Evolutionary conservation across 2,113 vertebrate genomes (phyloP).

Genomic region (Helogale parvula): DNA sequence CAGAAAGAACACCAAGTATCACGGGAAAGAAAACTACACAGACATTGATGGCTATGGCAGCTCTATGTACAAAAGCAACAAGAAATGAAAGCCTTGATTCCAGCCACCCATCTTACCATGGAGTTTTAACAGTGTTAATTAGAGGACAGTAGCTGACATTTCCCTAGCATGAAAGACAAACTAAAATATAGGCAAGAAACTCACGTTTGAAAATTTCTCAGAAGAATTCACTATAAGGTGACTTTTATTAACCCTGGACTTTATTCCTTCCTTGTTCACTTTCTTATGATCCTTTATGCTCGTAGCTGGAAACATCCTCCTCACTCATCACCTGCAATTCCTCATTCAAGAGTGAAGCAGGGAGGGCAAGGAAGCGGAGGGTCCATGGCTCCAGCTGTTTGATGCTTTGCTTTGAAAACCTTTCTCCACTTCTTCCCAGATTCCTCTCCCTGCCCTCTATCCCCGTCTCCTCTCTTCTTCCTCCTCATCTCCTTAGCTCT

Average conservation of each 20-base stretch:
- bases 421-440: neutral
- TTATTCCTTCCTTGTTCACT: neutral
- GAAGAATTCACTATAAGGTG: conserved; percentile 49
- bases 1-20: conserved; percentile 38
- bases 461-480: neutral
- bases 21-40: neutral
- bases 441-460: neutral
- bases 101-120: neutral
- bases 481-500: neutral
- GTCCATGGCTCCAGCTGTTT: neutral
- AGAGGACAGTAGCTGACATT: conserved; percentile 49
- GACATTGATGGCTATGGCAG: conserved; percentile 27
- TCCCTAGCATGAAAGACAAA: conserved; percentile 64
- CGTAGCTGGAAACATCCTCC: neutral
- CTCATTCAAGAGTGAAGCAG: neutral
- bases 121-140: conserved; percentile 64
- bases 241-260: conserved; percentile 55
- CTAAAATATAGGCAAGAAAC: conserved; percentile 62
- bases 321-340: neutral
- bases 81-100: conserved; percentile 60
- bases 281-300: neutral
- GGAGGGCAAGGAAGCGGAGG: neutral
- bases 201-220: conserved; percentile 63
- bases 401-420: neutral
- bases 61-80: conserved; percentile 33